Base-by-base conservation (phyloP, 2,797 vertebrate species). In the Thunnus albacares region DNA sequence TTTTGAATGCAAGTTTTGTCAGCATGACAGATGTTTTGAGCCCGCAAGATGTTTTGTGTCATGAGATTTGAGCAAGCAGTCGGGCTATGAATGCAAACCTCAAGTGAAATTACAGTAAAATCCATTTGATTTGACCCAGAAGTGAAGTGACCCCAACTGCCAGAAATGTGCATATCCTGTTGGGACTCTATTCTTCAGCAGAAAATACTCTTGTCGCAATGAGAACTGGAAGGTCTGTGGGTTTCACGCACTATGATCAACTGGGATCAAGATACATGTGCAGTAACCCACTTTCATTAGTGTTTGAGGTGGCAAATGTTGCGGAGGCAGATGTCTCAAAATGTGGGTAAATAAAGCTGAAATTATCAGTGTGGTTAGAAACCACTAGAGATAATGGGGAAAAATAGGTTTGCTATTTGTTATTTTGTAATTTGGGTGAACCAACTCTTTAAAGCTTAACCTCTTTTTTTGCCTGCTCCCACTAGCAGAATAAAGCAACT, bases 81-180 rank as follows among this genome's bases (percentile, higher is more conserved):
- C 2, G 0, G 22, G 24, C 18, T 35, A 0, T 28, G 43, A 49
- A 15, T 28, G 65, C 41, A 65, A 10, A 41, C 53, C 30, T 62
- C 57, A 71, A 43, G 52, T 22, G 24, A 35, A 28, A 59, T 73
- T 63, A 52, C 10, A 68, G 33, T 71, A 10, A 53, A 79, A 57
- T 68, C 30, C 10, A 33, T 43, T 45, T 66, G 69, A 78, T 24
- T 18, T 18, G n/a, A 56, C 15, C 57, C 26, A 11, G 4, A 45
- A 9, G 24, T 52, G n/a, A 13, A 62, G 51, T 66, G 53, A 64
- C 20, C 8, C 17, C 52, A 53, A 56, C 69, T 30, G 51, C 45
- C 5, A 20, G 49, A 55, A 33, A 17, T 20, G 26, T 4, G 15
- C 47, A 7, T 5, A 3, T 47, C 14, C 51, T 69, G 24, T 26